Evolutionary conservation across 2,113 vertebrate genomes (phyloP).

Genomic region (Pelobates fuscus): DNA sequence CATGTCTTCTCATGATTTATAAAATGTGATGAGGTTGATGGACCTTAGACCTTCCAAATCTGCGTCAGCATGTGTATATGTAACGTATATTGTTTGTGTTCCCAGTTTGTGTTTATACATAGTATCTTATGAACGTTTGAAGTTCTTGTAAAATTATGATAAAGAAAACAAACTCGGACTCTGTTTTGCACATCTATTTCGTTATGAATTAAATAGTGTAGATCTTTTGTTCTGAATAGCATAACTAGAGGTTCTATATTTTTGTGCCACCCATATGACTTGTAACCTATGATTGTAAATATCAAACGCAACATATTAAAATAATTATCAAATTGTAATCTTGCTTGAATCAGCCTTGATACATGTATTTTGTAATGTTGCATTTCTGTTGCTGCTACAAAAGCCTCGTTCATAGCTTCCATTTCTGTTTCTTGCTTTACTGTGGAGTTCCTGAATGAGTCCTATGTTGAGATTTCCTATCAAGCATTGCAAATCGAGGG

Average conservation of each 20-base stretch:
- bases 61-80: slow-evolving; percentile 33
- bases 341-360: background rate
- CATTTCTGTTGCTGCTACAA: background rate
- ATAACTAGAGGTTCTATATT: too few relatives aligned
- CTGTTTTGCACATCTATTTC: background rate
- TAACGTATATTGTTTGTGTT: slow-evolving; percentile 4
- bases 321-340: background rate
- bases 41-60: background rate
- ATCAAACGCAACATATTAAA: too few relatives aligned
- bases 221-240: too few relatives aligned
- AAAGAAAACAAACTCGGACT: background rate
- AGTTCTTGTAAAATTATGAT: background rate
- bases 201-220: too few relatives aligned
- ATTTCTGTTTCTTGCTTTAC: background rate
- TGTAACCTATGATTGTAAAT: too few relatives aligned
- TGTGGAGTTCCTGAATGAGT: background rate
- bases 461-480: background rate
- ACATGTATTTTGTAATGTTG: background rate
- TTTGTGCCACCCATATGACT: too few relatives aligned
- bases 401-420: background rate
- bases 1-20: slow-evolving; percentile 41
- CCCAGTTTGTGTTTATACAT: background rate
- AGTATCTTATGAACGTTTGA: background rate
- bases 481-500: background rate
- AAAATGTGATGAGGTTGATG: slow-evolving; percentile 20